These are phyloP conservation scores for Rhea americana DNA, from an alignment of 2,113 vertebrate genomes.

Conservation along the genomic window DNA sequence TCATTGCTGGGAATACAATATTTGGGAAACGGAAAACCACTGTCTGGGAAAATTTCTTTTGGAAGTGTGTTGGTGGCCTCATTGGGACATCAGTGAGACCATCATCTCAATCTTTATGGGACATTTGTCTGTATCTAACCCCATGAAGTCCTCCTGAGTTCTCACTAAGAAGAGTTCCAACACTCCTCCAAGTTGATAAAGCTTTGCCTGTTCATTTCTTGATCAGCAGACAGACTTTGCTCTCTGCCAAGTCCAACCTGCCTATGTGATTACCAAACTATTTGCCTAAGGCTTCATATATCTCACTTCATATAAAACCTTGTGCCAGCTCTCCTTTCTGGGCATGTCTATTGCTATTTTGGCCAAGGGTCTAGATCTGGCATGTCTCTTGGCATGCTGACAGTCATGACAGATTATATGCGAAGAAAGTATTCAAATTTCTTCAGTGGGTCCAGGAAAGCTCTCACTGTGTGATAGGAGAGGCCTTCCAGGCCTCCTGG, in stretches of 20 bases:
- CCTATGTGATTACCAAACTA: background rate
- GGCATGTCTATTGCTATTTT: conserved; percentile 31
- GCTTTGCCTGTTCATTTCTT: background rate
- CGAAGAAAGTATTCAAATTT: conserved; percentile 14
- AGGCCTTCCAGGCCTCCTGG: background rate
- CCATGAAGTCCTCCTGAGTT: background rate
- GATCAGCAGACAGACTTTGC: background rate
- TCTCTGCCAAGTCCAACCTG: conserved; percentile 17
- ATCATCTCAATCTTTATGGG: background rate
- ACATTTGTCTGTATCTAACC: background rate
- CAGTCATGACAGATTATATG: conserved; percentile 9
- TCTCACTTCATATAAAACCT: background rate
- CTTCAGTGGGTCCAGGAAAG: conserved; percentile 4
- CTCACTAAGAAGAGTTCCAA: background rate
- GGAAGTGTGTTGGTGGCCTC: background rate
- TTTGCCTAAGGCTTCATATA: conserved; percentile 34
- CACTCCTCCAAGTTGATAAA: background rate
- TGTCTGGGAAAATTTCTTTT: background rate
- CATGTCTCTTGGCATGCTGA: conserved; percentile 30
- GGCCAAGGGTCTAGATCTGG: conserved; percentile 34
- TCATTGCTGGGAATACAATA: background rate
- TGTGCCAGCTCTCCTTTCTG: conserved; percentile 48
- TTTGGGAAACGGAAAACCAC: too few species aligned
- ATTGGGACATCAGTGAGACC: background rate
- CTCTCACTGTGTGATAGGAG: background rate